Base-by-base conservation (phyloP, 2,888 invertebrate genomes). In the Protula sp. region DNA sequence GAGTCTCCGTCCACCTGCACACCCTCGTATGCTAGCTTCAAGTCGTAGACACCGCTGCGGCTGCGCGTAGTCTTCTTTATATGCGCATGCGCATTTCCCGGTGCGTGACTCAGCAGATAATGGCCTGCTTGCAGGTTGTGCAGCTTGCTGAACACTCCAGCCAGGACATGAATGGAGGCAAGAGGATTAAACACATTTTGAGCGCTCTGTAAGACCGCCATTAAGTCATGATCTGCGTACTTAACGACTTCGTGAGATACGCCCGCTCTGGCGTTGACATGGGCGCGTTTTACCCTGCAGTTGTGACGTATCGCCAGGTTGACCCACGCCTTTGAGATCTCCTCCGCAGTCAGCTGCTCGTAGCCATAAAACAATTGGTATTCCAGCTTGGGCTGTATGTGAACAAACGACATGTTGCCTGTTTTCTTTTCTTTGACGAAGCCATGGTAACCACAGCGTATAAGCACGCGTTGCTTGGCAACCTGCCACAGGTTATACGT, bases 41-140 rank as follows among this genome's bases (percentile, higher is more conserved):
- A 22, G 29, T 53, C 22, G 29, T 53, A 53, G 5, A 53, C 53
- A n/a, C 53, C 53, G 9, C 53, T 53, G 53, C n/a, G 9, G 26
- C 55, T 55, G 4, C 3, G 30, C 3, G 55, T 55, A 4, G n/a
- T 14, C 24, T 55, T 55, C 55, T 55, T 55, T 22, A 55, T 55
- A 14, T 55, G 55, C n/a, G 55, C 55, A 4, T 55, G 55, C 5
- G 38, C 31, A 24, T 55, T 55, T 4, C 55, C 55, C 3, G 30
- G 31, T 3, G 31, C 9, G 38, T 55, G 55, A 14, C 22, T n/a
- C 5, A 55, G 22, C 31, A 55, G 38, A 26, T 55, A 55, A 24
- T 38, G 31, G 5, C 55, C 55, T 30, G n/a, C 4, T 5, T 30
- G n/a, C 14, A 55, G 55, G 22, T 38, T 53, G 53, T 19, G 19